phyloP scores from a whole-genome alignment of 1,140 invertebrate species.

The Leptopilina boulardi region DNA sequence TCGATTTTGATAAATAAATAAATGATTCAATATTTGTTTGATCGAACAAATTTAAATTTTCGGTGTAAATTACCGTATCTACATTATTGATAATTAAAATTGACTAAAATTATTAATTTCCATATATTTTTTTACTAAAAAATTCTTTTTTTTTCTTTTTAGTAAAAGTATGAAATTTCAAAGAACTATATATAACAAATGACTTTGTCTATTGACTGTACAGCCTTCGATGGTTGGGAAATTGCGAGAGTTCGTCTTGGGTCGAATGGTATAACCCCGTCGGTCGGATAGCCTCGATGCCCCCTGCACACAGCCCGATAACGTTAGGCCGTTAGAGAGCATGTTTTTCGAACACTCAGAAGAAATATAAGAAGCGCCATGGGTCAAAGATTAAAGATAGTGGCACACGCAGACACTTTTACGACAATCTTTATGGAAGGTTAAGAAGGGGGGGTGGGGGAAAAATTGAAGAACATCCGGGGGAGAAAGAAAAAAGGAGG shows the following conservation, averaged over 20 bases:
- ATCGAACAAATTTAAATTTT: too few species aligned
- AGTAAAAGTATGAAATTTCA: too few species aligned
- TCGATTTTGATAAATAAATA: too few species aligned
- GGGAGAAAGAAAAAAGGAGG: constrained; percentile 37
- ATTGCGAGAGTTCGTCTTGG: constrained; percentile 50
- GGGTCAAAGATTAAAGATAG: constrained; percentile 57
- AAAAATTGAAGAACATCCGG: constrained; percentile 44
- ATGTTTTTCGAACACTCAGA: constrained; percentile 56
- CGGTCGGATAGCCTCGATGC: constrained; percentile 67
- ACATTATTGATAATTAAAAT: too few species aligned
- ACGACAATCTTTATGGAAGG: constrained; percentile 34
- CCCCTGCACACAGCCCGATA: constrained; percentile 67
- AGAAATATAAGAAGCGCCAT: constrained; percentile 57
- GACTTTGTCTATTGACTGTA: constrained; percentile 50
- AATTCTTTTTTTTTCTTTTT: too few species aligned
- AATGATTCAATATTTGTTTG: too few species aligned
- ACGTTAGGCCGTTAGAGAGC: constrained; percentile 51
- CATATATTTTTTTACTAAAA: too few species aligned
- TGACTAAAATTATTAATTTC: too few species aligned
- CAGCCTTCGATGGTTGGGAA: constrained; percentile 26
- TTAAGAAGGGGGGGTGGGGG: constrained; percentile 36
- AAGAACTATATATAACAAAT: constrained; percentile 45
- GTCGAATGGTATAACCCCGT: constrained; percentile 62
- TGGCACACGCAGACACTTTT: constrained; percentile 56
- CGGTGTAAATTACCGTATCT: too few species aligned